Base-by-base conservation (phyloP, 2,888 invertebrate species). In the Yponomeuta cagnagella region DNA sequence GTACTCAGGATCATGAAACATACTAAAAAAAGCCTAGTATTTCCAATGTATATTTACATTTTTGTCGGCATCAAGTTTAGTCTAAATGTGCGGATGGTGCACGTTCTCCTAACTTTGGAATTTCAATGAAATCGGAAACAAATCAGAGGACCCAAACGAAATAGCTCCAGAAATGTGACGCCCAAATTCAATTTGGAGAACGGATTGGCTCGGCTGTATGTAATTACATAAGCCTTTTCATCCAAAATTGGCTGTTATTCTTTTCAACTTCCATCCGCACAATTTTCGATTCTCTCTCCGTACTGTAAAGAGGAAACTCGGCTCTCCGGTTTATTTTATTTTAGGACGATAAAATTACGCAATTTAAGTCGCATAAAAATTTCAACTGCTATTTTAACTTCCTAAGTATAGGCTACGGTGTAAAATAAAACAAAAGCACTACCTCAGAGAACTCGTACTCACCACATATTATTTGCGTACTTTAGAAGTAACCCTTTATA, bases 171-270 rank as follows among this genome's bases (percentile, higher is more conserved):
- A 58, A 58, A 58, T 58, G 12, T 58, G 52, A 58, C 52, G 52
- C 52, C 52, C 52, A 58, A 58, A 58, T 58, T 58, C 52, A 58
- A 58, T 58, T 58, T 58, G 52, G 52, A 58, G 15, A 58, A 58
- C 52, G 52, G 52, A 58, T 58, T 58, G 52, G 52, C 52, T 58
- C 52, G 52, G 52, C 52, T 58, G 52, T 58, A 58, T 58, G 52
- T 58, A 58, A 58, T 58, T 58, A 58, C 52, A 58, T 58, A 58
- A 58, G 52, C 52, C 52, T 58, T 58, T 58, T 58, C 15, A 58
- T 58, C 52, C 15, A 58, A 15, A 58, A 58, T 58, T 58, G 52
- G 52, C 12, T 58, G 52, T 58, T 58, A 58, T 58, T 58, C 52
- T 58, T 58, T 58, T 15, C 52, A 15, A 15, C 52, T 58, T 43